These are phyloP conservation scores for Nebria salina DNA, from an alignment of 2,888 invertebrate species.

Conservation along the genomic window DNA sequence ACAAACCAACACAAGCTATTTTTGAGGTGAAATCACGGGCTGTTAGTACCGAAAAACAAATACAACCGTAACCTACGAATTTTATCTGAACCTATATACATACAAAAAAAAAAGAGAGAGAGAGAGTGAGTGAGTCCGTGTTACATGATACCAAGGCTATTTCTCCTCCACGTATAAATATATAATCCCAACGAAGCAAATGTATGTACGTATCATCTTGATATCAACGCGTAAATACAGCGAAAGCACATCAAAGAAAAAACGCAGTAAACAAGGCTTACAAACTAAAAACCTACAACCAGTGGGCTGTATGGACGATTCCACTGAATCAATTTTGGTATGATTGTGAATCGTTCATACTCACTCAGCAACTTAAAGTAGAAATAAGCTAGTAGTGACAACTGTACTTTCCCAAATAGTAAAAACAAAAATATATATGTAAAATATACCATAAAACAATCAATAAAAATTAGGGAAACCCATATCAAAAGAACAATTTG, in stretches of 20 bases:
- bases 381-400: constrained; percentile 46
- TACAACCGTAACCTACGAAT: neutral
- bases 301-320: constrained; percentile 18
- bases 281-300: constrained; percentile 45
- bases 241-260: constrained; percentile 24
- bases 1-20: neutral
- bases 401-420: constrained; percentile 44
- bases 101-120: neutral
- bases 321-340: neutral
- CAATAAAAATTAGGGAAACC: constrained; percentile 34
- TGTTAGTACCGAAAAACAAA: neutral
- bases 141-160: neutral
- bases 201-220: neutral
- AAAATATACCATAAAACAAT: constrained; percentile 40
- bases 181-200: neutral
- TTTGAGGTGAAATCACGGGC: neutral
- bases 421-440: constrained; percentile 33
- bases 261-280: constrained; percentile 33
- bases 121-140: constrained; percentile 4
- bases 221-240: constrained; percentile 8
- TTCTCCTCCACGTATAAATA: neutral
- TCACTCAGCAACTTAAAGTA: constrained; percentile 41
- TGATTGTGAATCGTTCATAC: neutral
- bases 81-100: neutral
- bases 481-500: constrained; percentile 39